phyloP scores from a whole-genome alignment of 2,797 vertebrate genomes.

The Propithecus deckenii region DNA sequence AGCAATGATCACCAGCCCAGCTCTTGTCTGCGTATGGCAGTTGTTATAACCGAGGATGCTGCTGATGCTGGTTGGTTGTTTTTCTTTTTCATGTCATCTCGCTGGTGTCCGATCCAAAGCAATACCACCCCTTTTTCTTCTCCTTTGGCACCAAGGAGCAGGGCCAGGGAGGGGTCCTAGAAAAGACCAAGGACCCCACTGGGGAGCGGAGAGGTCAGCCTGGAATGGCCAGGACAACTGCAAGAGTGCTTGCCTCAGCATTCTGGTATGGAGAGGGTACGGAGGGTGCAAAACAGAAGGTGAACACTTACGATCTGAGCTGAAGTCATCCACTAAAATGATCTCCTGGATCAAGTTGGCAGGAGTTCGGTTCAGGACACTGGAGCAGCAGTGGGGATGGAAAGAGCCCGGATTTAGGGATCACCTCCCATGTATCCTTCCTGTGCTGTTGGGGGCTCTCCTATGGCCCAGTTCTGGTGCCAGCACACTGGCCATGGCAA shows the following conservation, averaged over 20 bases:
- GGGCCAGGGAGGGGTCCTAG: neutral
- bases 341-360: conserved; percentile 94
- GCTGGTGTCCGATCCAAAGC: neutral
- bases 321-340: conserved; percentile 98
- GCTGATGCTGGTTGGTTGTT: neutral
- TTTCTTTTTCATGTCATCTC: neutral
- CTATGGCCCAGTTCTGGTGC: neutral
- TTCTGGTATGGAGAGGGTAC: neutral
- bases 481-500: neutral
- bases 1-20: neutral
- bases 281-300: neutral
- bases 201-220: neutral
- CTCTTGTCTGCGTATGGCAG: neutral
- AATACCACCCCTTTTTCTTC: neutral
- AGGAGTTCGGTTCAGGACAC: conserved; percentile 94
- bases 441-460: neutral
- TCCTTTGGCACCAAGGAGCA: neutral
- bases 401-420: neutral
- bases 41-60: neutral
- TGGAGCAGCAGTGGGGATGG: conserved; percentile 77
- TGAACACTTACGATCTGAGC: conserved; percentile 91
- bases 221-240: neutral
- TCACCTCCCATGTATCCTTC: neutral
- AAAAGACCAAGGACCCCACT: neutral
- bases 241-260: neutral